phyloP scores from a whole-genome alignment of 2,888 invertebrate genomes.

The Phyllotreta striolata region DNA sequence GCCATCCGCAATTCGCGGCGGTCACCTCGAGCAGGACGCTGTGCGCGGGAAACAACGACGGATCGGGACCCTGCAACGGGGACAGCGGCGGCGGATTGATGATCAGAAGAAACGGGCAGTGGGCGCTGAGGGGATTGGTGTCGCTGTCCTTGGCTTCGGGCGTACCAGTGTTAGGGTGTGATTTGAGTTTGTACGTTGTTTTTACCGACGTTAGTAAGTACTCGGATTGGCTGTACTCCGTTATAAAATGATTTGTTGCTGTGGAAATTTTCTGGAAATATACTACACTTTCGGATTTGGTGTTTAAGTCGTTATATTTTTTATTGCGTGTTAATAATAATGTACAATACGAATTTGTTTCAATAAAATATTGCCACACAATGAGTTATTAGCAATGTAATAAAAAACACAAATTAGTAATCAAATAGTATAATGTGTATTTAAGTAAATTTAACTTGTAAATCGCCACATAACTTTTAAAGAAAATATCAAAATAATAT shows the following conservation, averaged over 20 bases:
- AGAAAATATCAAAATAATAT: too few species aligned
- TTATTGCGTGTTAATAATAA: too few species aligned
- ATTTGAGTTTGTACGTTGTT: conserved; percentile 55
- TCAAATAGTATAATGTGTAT: too few species aligned
- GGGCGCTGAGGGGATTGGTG: conserved; percentile 64
- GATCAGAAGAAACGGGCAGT: conserved; percentile 59
- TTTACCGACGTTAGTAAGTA: conserved; percentile 55
- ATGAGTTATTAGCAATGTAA: too few species aligned
- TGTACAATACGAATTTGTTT: too few species aligned
- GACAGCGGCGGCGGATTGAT: conserved; percentile 65
- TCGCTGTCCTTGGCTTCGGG: conserved; percentile 59
- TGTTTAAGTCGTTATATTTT: not conserved
- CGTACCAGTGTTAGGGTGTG: conserved; percentile 49
- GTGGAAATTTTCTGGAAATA: not conserved
- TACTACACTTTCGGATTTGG: not conserved
- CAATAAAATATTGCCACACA: too few species aligned
- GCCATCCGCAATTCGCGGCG: conserved; percentile 56
- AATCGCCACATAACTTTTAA: too few species aligned
- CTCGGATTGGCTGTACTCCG: conserved; percentile 42
- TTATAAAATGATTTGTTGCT: conserved; percentile 3
- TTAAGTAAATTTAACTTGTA: too few species aligned
- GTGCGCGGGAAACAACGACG: conserved; percentile 66
- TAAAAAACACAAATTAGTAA: too few species aligned
- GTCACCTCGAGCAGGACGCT: conserved; percentile 64
- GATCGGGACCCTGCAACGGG: conserved; percentile 60